A percentile compares a stretch with the other conserved stretches of the same genome.
Conservation (phyloP, 2,797 vertebrate genomes). For the Tokudaia muenninki region DNA sequence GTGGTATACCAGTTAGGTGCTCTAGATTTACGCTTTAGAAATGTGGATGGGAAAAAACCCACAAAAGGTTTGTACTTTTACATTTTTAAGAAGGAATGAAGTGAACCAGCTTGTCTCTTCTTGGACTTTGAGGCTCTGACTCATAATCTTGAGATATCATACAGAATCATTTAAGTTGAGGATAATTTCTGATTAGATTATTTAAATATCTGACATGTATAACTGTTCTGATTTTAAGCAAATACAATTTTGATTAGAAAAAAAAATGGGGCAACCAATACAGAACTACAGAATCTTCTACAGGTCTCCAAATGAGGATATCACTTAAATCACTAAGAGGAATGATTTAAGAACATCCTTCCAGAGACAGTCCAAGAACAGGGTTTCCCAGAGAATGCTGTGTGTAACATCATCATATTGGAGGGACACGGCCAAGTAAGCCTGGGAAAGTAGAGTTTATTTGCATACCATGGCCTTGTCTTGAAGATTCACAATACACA, state of each 20-base stretch:
- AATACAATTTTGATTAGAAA: slow-evolving; percentile 31
- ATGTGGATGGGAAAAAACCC: background rate
- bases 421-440: slow-evolving; percentile 57
- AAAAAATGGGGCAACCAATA: slow-evolving; percentile 16
- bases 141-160: slow-evolving; percentile 51
- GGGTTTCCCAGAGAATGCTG: slow-evolving; percentile 79
- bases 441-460: slow-evolving; percentile 80
- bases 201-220: slow-evolving; percentile 57
- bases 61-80: slow-evolving; percentile 26
- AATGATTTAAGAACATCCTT: slow-evolving; percentile 75
- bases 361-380: slow-evolving; percentile 56
- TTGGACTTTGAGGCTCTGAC: slow-evolving; percentile 20
- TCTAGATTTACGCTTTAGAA: slow-evolving; percentile 69
- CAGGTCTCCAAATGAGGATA: slow-evolving; percentile 54
- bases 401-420: slow-evolving; percentile 60
- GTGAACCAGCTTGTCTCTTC: slow-evolving; percentile 56
- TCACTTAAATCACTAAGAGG: slow-evolving; percentile 75
- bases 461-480: slow-evolving; percentile 74
- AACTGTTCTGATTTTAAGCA: slow-evolving; percentile 59
- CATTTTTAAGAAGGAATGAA: slow-evolving; percentile 58
- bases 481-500: slow-evolving; percentile 75
- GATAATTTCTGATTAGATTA: slow-evolving; percentile 41
- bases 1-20: slow-evolving; percentile 51
- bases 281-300: slow-evolving; percentile 53
- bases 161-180: slow-evolving; percentile 36